A percentile compares a stretch with the other conserved stretches of the same genome.
phyloP scores from a whole-genome alignment of 2,797 vertebrate species.

The Sternarchorhynchus goeldii region DNA sequence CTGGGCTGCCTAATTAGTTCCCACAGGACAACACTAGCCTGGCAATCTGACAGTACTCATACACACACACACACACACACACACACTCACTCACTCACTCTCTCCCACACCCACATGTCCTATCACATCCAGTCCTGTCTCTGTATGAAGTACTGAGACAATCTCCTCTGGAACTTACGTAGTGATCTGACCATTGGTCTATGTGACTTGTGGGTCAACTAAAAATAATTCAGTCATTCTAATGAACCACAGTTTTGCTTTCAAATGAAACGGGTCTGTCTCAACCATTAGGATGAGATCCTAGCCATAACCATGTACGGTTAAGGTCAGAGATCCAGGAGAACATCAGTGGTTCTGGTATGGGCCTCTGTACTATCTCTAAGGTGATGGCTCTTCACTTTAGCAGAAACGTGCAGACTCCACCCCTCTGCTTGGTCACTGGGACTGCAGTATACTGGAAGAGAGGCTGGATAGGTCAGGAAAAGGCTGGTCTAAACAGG shows the following conservation, averaged over 20 bases:
- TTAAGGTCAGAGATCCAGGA: background rate
- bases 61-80: slow-evolving; percentile 1
- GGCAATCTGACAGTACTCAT: slow-evolving; percentile 28
- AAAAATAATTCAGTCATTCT: too few species aligned
- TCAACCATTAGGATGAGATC: background rate
- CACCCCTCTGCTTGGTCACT: background rate
- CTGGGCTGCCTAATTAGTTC: slow-evolving; percentile 45
- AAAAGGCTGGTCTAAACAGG: slow-evolving; percentile 20
- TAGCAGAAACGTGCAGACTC: background rate
- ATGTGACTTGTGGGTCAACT: background rate
- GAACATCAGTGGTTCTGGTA: background rate
- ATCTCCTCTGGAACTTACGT: too few species aligned
- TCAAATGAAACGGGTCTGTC: background rate
- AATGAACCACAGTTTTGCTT: too few species aligned
- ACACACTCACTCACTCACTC: background rate
- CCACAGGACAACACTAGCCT: slow-evolving; percentile 25
- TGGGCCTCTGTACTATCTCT: slow-evolving; percentile 19
- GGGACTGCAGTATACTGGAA: background rate
- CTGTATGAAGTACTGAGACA: too few species aligned
- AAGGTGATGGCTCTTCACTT: background rate
- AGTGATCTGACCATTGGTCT: background rate
- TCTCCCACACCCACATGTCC: background rate
- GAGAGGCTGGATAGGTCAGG: background rate
- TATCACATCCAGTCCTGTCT: background rate
- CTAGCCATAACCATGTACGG: background rate